phyloP scores from a whole-genome alignment of 2,888 invertebrate species.

The Xestia sexstrigata region DNA sequence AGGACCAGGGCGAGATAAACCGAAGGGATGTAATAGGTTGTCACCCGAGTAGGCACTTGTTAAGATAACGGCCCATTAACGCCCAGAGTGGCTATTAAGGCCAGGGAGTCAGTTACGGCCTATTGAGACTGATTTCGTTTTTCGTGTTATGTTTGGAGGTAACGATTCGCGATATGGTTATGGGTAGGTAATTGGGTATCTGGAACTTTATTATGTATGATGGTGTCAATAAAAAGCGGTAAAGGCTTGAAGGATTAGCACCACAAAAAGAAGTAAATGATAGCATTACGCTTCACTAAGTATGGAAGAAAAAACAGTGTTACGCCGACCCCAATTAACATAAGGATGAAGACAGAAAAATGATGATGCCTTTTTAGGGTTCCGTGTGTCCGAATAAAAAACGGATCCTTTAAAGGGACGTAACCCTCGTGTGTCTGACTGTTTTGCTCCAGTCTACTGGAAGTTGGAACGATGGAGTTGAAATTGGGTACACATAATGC shows the following conservation, averaged over 20 bases:
- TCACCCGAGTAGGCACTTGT: constrained; percentile 64
- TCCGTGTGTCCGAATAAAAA: not conserved
- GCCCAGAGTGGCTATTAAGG: constrained; percentile 62
- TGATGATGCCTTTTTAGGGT: not conserved
- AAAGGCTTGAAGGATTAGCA: not conserved
- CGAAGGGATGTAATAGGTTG: constrained; percentile 62
- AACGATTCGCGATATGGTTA: constrained; percentile 27
- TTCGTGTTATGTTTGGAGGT: constrained; percentile 34
- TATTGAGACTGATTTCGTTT: constrained; percentile 53
- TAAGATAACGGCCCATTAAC: constrained; percentile 69
- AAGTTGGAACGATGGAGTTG: not conserved
- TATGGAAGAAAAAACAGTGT: not conserved
- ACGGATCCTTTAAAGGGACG: not conserved
- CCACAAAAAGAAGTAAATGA: not conserved
- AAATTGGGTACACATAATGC: not conserved
- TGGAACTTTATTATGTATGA: not conserved
- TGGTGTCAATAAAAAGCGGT: not conserved
- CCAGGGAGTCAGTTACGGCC: constrained; percentile 59
- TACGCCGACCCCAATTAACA: not conserved
- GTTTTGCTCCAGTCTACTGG: not conserved
- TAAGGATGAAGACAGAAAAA: not conserved
- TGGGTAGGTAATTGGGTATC: constrained; percentile 15
- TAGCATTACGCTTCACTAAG: not conserved
- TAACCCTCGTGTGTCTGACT: not conserved
- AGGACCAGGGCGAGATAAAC: constrained; percentile 51